Evolutionary conservation across 1,140 invertebrate genomes (phyloP).

Genomic region (Carposina sasakii): DNA sequence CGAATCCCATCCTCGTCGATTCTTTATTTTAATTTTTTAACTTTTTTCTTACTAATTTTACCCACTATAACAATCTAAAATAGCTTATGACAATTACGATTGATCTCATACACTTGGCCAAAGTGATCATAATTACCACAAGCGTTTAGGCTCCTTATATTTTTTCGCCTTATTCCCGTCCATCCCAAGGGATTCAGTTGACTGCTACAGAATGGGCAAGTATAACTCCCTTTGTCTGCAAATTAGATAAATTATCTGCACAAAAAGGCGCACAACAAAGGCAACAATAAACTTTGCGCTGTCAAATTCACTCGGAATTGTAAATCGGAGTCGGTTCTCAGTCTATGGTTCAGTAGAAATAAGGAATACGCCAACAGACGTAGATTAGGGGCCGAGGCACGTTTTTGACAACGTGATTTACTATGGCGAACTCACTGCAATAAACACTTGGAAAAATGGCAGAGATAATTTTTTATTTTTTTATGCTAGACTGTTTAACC

Average conservation of each 20-base stretch:
- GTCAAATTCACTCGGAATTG: slow-evolving; percentile 50
- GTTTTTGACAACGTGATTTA: background rate
- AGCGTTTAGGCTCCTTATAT: no score
- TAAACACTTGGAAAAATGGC: no score
- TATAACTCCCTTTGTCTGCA: slow-evolving; percentile 44
- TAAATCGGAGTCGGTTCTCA: slow-evolving; percentile 42
- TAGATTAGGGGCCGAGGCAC: background rate
- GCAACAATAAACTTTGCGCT: slow-evolving; percentile 48
- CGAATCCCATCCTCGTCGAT: slow-evolving; percentile 90
- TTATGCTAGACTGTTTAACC: no score
- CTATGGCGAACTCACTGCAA: background rate
- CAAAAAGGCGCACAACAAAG: slow-evolving; percentile 31
- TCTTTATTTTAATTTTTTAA: slow-evolving; percentile 19
- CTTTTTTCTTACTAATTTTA: slow-evolving; percentile 2
- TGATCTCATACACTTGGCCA: no score
- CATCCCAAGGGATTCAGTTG: no score
- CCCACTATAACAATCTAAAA: background rate
- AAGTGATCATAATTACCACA: no score
- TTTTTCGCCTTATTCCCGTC: no score
- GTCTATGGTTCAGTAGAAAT: slow-evolving; percentile 11
- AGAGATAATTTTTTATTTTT: no score
- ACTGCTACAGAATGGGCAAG: no score
- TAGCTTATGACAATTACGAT: no score
- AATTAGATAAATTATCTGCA: slow-evolving; percentile 55
- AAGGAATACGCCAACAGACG: background rate